Percentiles rank a stretch among this genome's conserved stretches.
phyloP scores from a whole-genome alignment of 2,113 vertebrate species.

The Embiotoca jacksoni region DNA sequence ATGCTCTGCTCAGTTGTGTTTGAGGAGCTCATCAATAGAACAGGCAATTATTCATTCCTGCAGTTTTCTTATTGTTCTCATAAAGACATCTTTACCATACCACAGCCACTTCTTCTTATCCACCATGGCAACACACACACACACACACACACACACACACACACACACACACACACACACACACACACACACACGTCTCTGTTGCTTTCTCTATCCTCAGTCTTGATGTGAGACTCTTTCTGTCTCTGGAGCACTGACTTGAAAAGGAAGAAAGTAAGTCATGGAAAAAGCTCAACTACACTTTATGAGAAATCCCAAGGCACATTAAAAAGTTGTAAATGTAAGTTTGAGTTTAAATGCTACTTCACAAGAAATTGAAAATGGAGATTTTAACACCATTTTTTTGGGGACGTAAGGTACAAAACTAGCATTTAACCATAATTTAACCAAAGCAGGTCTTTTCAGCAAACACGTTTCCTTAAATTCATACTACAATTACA shows the following conservation, averaged over 20 bases:
- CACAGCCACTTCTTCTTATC: background rate
- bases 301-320: conserved; percentile 2
- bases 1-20: background rate
- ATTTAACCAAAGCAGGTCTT: background rate
- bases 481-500: conserved; percentile 4
- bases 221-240: background rate
- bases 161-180: background rate
- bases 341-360: background rate
- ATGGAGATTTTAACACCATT: background rate
- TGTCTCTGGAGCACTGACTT: background rate
- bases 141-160: too few species aligned
- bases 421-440: background rate
- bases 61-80: conserved; percentile 27
- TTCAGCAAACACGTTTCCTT: background rate
- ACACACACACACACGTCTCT: too few species aligned
- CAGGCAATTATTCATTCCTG: conserved; percentile 30
- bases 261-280: background rate
- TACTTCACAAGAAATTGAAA: background rate
- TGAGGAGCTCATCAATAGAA: conserved; percentile 34
- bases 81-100: conserved; percentile 7
- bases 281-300: background rate
- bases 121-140: background rate
- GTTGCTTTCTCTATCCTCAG: too few species aligned
- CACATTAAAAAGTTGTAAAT: conserved; percentile 6
- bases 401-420: background rate